Evolutionary conservation across 2,888 invertebrate species (phyloP), one percentile per base, ranked within the genome.

Genomic region (Microchrysa polita): DNA sequence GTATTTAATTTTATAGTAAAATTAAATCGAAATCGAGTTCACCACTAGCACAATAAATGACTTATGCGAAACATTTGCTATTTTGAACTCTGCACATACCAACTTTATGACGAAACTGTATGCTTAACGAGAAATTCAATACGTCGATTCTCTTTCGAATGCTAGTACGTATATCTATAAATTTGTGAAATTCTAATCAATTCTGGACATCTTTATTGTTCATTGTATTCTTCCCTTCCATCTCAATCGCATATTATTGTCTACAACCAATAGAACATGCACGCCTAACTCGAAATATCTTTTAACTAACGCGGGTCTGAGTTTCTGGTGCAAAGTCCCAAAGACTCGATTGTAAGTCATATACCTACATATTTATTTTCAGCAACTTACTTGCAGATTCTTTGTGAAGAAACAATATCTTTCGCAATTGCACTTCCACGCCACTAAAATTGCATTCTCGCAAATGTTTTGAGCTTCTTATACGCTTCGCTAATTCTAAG

Each of bases 151-250:
- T n/a, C 1, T 67, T 53, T 18, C 22, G n/a, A n/a, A n/a, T n/a
- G n/a, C n/a, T n/a, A n/a, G n/a, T n/a, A n/a, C n/a, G n/a, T 18
- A 10, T 20, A 67, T 52, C 27, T 34, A 55, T 42, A 69, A 69
- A n/a, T 42, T 69, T 69, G 55, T 55, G 40, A 57, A 67, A 57
- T 57, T 57, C 57, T 69, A 69, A 69, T 69, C 69, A 69, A 57
- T 18, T 57, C 55, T 55, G 69, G 69, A 69, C 69, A 69, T 69
- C 69, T 69, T 69, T 69, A 69, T 69, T 69, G 69, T 69, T 27
- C 69, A 69, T 69, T 69, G 69, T 69, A 40, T 55, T 69, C 40
- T 53, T n/a, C 42, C 34, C 14, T 12, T 44, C 65, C 20, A 20
- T 34, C 61, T 16, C 12, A 23, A 16, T 44, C n/a, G 61, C 42